Base-by-base conservation (phyloP, 1,140 invertebrate species). In the Drosophila carrolli region DNA sequence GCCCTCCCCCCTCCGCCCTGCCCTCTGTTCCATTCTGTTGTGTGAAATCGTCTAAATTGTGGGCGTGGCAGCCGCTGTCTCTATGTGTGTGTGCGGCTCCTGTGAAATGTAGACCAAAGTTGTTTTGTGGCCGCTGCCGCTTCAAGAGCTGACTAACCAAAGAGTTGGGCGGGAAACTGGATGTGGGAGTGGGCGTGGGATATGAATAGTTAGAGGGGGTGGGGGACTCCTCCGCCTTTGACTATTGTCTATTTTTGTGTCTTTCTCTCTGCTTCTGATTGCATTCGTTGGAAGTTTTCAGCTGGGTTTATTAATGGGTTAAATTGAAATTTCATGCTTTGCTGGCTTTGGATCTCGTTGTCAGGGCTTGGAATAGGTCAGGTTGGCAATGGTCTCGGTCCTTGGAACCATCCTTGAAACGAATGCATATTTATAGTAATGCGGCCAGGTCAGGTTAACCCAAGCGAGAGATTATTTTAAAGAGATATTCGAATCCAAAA, bases 241-340 rank as follows among this genome's bases (percentile, higher is more conserved):
- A 70, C 53, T 59, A 68, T 61, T 61, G 60, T 60, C 59, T 76
- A 76, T 80, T 71, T 80, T 62, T 79, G 68, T 71, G 66, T 48
- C 66, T 58, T 57, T 65, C 70, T 62, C 57, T 59, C 73, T 54
- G 65, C 51, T 61, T 70, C 58, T 81, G 57, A 60, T 78, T 76
- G 83, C 58, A 65, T 81, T 81, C 70, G 57, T 60, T 58, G 47
- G 73, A 53, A 59, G 54, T 58, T 57, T 75, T 75, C 73, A 76
- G 54, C 54, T 57, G 72, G 63, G 63, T 84, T 89, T 88, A 88
- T 88, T 88, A 88, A 88, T 88, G 81, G 78, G 57, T 74, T 81
- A 89, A 88, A 88, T 88, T 88, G 83, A 88, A 88, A 88, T 88
- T 88, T 88, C 63, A 80, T 71, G 82, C 83, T 82, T 55, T 68